Evolutionary conservation across 2,888 invertebrate species (phyloP).

Genomic region (Adela reaumurella): DNA sequence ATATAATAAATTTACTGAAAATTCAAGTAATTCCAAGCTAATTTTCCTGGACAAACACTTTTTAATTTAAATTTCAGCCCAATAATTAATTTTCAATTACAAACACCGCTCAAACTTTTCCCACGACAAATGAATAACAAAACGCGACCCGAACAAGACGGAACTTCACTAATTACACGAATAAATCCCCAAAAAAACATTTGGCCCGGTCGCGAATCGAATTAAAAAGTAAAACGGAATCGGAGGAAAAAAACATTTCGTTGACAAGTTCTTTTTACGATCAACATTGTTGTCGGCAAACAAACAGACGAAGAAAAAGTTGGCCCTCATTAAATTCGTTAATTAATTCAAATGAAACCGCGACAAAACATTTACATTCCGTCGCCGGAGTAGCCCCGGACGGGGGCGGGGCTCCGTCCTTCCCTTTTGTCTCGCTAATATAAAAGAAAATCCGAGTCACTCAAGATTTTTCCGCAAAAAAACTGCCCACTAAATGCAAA

Average conservation of each 20-base stretch:
- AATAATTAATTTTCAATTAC: no score
- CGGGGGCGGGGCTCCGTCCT: conserved; percentile 14
- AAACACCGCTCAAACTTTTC: conserved; percentile 16
- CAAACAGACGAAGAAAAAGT: conserved; percentile 42
- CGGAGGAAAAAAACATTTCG: conserved; percentile 47
- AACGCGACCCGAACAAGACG: conserved; percentile 36
- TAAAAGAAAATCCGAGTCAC: conserved; percentile 37
- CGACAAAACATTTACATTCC: conserved; percentile 48
- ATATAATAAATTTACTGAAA: no score
- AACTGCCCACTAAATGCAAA: conserved; percentile 40
- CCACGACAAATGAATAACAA: conserved; percentile 37
- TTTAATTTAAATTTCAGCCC: no score
- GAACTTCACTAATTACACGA: conserved; percentile 55
- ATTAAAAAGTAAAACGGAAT: conserved; percentile 35
- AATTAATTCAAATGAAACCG: conserved; percentile 56
- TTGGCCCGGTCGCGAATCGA: conserved; percentile 25
- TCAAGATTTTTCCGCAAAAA: conserved; percentile 28
- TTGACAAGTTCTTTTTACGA: conserved; percentile 55
- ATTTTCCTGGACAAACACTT: no score
- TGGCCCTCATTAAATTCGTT: conserved; percentile 50
- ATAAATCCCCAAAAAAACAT: conserved; percentile 48
- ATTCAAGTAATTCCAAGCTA: no score
- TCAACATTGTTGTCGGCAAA: conserved; percentile 46
- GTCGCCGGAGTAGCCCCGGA: conserved; percentile 15
- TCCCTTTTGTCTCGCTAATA: conserved; percentile 32